These are phyloP conservation scores for Cyclargus thomasi DNA, from an alignment of 1,140 invertebrate genomes.

Conservation along the genomic window DNA sequence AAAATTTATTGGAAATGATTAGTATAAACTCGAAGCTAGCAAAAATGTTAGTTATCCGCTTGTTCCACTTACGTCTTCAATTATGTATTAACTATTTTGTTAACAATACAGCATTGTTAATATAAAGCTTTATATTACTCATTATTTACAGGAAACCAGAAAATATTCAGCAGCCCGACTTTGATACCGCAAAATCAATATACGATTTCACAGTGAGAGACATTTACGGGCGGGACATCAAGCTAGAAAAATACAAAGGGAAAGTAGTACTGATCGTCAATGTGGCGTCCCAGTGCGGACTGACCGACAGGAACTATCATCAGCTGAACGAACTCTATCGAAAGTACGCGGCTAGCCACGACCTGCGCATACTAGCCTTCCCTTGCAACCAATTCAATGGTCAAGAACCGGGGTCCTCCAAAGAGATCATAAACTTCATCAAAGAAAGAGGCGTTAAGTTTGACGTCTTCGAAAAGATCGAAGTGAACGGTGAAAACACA, in stretches of 20 bases:
- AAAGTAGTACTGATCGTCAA: slow-evolving; percentile 88
- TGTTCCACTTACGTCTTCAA: too few species aligned
- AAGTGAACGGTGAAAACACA: slow-evolving; percentile 91
- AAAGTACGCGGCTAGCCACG: slow-evolving; percentile 75
- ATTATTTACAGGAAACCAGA: slow-evolving; percentile 33
- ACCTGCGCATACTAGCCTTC: slow-evolving; percentile 89
- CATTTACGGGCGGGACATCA: slow-evolving; percentile 83
- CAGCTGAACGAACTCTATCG: slow-evolving; percentile 84
- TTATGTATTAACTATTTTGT: too few species aligned
- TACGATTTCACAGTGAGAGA: slow-evolving; percentile 86
- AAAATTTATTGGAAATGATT: too few species aligned
- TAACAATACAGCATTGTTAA: too few species aligned
- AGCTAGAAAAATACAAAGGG: slow-evolving; percentile 83
- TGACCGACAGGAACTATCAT: slow-evolving; percentile 87
- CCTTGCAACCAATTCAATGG: slow-evolving; percentile 95
- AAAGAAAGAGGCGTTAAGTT: slow-evolving; percentile 83
- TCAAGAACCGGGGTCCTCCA: slow-evolving; percentile 85
- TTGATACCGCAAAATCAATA: slow-evolving; percentile 77
- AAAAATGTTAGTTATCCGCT: too few species aligned
- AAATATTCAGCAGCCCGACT: slow-evolving; percentile 23
- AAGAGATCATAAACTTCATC: slow-evolving; percentile 85
- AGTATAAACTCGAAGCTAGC: too few species aligned
- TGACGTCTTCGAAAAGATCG: slow-evolving; percentile 86
- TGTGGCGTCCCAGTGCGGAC: slow-evolving; percentile 91
- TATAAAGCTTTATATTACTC: too few species aligned